Percentiles rank a stretch among this genome's conserved stretches.
Conservation (phyloP, 2,797 vertebrate genomes). For the Rhinogobio ventralis region DNA sequence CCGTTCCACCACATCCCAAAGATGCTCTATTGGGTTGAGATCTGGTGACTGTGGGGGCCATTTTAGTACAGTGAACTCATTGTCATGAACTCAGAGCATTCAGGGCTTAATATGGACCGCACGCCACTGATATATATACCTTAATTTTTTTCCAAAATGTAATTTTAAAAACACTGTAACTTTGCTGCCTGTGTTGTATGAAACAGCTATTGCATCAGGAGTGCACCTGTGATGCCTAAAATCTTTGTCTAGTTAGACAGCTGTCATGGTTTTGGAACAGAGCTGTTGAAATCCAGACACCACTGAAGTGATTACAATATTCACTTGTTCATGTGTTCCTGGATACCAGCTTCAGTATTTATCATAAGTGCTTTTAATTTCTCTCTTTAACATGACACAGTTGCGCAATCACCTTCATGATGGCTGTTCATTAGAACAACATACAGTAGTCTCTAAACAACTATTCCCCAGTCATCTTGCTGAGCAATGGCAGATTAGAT, state of each 20-base stretch:
- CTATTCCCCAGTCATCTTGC: constrained; percentile 49
- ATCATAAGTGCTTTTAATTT: neutral
- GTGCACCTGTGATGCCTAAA: neutral
- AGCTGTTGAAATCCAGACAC: neutral
- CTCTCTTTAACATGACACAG: constrained; percentile 34
- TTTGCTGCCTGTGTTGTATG: neutral
- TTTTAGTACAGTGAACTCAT: too few relatives aligned
- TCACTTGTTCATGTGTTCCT: neutral
- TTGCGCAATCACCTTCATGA: constrained; percentile 63
- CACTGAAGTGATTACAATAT: neutral
- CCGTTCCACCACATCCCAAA: too few relatives aligned
- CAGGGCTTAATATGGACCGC: too few relatives aligned
- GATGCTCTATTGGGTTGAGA: too few relatives aligned
- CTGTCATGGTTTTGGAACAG: neutral
- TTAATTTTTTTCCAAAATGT: neutral
- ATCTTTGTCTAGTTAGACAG: neutral
- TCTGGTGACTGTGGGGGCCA: too few relatives aligned
- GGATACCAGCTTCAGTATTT: neutral
- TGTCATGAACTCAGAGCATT: too few relatives aligned
- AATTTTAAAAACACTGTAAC: neutral
- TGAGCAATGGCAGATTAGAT: constrained; percentile 50
- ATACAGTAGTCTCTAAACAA: neutral
- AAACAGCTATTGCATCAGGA: neutral
- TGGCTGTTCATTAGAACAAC: constrained; percentile 5
- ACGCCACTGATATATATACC: too few relatives aligned